A percentile compares a stretch with the other conserved stretches of the same genome.
phyloP scores from a whole-genome alignment of 2,888 invertebrate genomes.

The Xanthia togata region DNA sequence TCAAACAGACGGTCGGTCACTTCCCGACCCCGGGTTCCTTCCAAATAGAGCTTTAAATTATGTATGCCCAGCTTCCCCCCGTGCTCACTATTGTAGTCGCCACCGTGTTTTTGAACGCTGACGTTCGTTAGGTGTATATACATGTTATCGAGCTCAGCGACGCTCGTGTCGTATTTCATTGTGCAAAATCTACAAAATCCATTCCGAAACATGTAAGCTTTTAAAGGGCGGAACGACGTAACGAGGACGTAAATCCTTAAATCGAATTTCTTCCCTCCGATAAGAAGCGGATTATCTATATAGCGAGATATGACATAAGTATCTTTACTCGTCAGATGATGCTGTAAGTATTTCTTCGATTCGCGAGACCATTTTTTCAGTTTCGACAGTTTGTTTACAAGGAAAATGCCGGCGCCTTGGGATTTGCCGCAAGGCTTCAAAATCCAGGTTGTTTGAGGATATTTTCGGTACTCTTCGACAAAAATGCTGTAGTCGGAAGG shows the following conservation, averaged over 20 bases:
- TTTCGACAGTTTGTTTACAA: conserved; percentile 98
- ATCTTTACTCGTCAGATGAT: conserved; percentile 94
- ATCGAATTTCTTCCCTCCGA: conserved; percentile 98
- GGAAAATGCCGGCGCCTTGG: conserved; percentile 97
- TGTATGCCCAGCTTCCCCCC: conserved; percentile 98
- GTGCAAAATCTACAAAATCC: conserved; percentile 99
- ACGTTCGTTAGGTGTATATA: conserved; percentile 98
- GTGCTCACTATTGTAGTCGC: conserved; percentile 96
- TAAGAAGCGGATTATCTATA: conserved; percentile 97
- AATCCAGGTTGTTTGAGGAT: conserved; percentile 98
- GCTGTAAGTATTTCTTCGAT: conserved; percentile 95
- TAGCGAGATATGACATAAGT: conserved; percentile 98
- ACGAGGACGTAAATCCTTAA: conserved; percentile 97
- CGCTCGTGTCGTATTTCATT: conserved; percentile 97
- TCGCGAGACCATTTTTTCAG: conserved; percentile 97
- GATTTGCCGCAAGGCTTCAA: conserved; percentile 99
- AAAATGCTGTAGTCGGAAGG: conserved; percentile 99
- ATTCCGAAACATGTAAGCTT: conserved; percentile 96
- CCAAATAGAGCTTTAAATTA: conserved; percentile 96
- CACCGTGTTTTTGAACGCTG: conserved; percentile 98
- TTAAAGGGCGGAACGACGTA: conserved; percentile 97
- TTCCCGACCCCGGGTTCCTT: conserved; percentile 96
- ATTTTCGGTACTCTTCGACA: conserved; percentile 98
- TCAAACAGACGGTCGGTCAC: conserved; percentile 97
- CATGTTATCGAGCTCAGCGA: conserved; percentile 96